A percentile compares a stretch with the other conserved stretches of the same genome.
Evolutionary conservation across 2,888 invertebrate genomes (phyloP).

Genomic region (Sepiola atlantica): DNA sequence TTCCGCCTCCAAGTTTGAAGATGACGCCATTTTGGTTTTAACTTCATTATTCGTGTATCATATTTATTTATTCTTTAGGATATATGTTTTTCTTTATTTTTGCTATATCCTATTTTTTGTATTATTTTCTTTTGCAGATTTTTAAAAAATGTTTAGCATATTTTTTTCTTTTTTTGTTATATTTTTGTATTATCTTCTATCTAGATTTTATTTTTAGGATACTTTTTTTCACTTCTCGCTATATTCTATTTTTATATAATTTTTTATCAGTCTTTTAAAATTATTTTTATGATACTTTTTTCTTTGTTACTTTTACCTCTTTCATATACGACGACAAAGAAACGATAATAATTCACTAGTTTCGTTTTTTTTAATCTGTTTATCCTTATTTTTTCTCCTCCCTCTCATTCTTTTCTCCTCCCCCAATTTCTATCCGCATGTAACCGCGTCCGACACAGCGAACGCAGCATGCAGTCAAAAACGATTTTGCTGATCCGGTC

Average conservation of each 20-base stretch:
- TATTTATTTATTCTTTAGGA: too few relatives aligned
- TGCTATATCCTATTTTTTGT: too few relatives aligned
- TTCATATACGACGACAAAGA: neutral
- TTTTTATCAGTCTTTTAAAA: neutral
- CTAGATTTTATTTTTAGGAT: too few relatives aligned
- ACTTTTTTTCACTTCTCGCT: neutral
- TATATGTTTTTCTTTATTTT: too few relatives aligned
- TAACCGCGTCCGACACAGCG: neutral
- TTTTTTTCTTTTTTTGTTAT: too few relatives aligned
- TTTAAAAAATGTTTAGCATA: neutral
- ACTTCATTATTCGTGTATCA: too few relatives aligned
- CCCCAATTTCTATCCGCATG: neutral
- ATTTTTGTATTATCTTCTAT: too few relatives aligned
- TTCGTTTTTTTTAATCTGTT: neutral
- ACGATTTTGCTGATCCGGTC: conserved; percentile 16
- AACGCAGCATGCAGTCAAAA: neutral
- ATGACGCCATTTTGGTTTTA: neutral
- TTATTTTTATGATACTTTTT: neutral
- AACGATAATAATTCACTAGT: neutral
- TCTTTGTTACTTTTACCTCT: neutral
- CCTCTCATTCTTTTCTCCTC: neutral
- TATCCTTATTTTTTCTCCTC: neutral
- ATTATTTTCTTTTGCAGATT: neutral
- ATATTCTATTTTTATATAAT: neutral
- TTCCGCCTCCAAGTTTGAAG: conserved; percentile 9